These are phyloP conservation scores for Drosophila azteca DNA, from an alignment of 1,140 invertebrate genomes.

Conservation along the genomic window DNA sequence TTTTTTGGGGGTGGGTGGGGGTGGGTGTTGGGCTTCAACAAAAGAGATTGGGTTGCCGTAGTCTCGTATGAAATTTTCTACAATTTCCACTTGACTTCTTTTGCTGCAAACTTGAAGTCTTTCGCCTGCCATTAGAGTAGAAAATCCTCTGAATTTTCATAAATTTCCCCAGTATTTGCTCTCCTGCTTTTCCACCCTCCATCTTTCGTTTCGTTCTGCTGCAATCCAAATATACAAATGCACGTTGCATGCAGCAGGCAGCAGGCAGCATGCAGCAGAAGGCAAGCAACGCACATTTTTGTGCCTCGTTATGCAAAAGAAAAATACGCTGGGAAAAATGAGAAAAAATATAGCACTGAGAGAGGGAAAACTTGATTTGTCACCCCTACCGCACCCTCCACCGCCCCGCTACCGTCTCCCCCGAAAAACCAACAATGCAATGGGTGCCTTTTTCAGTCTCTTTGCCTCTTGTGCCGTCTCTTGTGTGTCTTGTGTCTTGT, in stretches of 20 bases:
- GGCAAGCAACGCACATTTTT: neutral
- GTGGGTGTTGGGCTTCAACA: too few relatives aligned
- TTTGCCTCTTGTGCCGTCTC: neutral
- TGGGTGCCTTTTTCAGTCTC: conserved; percentile 12
- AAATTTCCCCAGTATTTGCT: conserved; percentile 38
- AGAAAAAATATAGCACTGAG: neutral
- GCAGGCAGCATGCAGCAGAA: too few relatives aligned
- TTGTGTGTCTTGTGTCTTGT: conserved; percentile 35
- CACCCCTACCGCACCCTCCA: neutral
- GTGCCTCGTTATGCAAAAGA: conserved; percentile 48
- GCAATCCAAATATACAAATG: conserved; percentile 37
- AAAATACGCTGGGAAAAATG: conserved; percentile 23
- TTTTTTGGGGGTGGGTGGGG: too few relatives aligned
- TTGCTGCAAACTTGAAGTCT: conserved; percentile 14
- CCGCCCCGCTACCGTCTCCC: neutral
- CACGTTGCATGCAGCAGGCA: neutral
- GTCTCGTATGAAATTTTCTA: conserved; percentile 1
- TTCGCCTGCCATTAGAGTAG: conserved; percentile 10
- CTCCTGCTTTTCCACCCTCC: conserved; percentile 1
- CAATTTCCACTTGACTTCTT: conserved; percentile 31
- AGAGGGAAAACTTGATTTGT: conserved; percentile 57
- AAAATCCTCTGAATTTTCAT: conserved; percentile 38
- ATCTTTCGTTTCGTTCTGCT: neutral
- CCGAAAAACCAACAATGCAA: conserved; percentile 18
- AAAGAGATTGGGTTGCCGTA: too few relatives aligned